Base-by-base conservation (phyloP, 2,797 vertebrate genomes). In the Aotus griseimembra region DNA sequence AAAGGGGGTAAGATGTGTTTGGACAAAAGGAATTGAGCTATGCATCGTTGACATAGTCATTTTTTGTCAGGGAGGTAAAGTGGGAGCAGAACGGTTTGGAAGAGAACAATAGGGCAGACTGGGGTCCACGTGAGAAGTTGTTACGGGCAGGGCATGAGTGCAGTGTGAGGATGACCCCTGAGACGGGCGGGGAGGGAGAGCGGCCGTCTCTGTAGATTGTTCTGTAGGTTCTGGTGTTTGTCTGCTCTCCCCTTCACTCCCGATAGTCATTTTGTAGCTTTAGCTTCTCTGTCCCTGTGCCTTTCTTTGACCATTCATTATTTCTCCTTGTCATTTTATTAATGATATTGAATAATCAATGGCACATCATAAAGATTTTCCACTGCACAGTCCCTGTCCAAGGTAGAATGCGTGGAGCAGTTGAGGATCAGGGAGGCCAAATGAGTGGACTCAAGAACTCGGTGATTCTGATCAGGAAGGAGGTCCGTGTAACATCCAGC, bases 161-260 rank as follows among this genome's bases (percentile, higher is more conserved):
- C 41, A 33, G 2, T n/a, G 14, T 41, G 52, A 36, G 7, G n/a
- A 4, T 20, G 55, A 52, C 41, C 4, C 15, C 26, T 4, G 13
- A 48, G 81, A 33, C 52, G 39, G 48, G 1, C 1, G 12, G 14
- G 11, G 20, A 52, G 50, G 3, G 3, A 44, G 36, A 14, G 36
- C 22, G 9, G 20, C 20, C 13, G 41, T 28, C 13, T 33, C 4
- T 0, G 24, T 61, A 5, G 17, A 24, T 17, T 46, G 52, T 73
- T 50, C 64, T 2, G 0, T 12, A 10, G 48, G 52, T 28, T 12
- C 12, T 39, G 5, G 13, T 0, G 0, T 7, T 17, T 4, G 5
- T 19, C 67, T 57, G 33, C 41, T 46, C 39, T 77, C 15, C 2
- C 10, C 17, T 48, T 50, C 0, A 0, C 5, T 41, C 2, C 7